Percentiles rank a stretch among this genome's conserved stretches.
Evolutionary conservation across 1,140 invertebrate species (phyloP).

Genomic region (Papilio aristodemus): DNA sequence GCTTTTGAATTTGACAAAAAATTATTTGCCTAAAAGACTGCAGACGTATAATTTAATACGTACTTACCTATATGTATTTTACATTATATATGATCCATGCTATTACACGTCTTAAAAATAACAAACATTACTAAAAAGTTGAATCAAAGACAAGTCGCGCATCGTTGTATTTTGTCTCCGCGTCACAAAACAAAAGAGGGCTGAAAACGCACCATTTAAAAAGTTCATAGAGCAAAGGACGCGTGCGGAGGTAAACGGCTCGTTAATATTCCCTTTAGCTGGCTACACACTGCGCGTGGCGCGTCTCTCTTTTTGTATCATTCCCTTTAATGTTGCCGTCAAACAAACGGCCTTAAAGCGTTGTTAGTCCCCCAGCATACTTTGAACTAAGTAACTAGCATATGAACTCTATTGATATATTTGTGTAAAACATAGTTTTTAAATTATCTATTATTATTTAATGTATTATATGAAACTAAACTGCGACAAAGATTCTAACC

Average conservation of each 20-base stretch:
- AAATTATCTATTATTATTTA: too few relatives aligned
- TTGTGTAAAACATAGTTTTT: neutral
- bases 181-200: neutral
- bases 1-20: neutral
- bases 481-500: neutral
- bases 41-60: too few relatives aligned
- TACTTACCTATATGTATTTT: neutral
- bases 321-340: conserved; percentile 14
- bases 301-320: conserved; percentile 16
- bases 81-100: neutral
- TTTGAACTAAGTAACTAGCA: conserved; percentile 18
- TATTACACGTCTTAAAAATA: neutral
- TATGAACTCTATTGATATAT: neutral
- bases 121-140: neutral
- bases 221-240: conserved; percentile 16
- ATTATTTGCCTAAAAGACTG: neutral
- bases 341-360: neutral
- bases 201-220: conserved; percentile 20
- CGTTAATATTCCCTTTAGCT: conserved; percentile 22
- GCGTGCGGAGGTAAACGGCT: conserved; percentile 14
- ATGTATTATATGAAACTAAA: too few relatives aligned
- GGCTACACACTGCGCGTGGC: neutral
- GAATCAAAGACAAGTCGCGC: neutral
- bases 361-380: conserved; percentile 6
- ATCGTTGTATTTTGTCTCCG: conserved; percentile 2